These are phyloP conservation scores for Adelosebastes latens DNA, from an alignment of 2,797 vertebrate species.

Conservation along the genomic window DNA sequence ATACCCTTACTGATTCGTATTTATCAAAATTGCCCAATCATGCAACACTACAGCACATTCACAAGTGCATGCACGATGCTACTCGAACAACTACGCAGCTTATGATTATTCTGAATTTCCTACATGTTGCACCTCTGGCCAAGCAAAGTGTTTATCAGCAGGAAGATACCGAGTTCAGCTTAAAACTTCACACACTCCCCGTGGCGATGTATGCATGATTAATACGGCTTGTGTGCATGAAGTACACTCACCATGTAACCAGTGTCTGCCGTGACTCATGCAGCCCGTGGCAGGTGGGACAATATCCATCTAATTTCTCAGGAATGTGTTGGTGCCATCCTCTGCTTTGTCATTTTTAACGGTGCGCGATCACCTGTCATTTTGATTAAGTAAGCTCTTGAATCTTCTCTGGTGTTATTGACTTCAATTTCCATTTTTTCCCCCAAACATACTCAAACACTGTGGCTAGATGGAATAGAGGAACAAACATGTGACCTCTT, in stretches of 20 bases:
- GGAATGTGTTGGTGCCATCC: conserved; percentile 50
- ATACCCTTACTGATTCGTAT: neutral
- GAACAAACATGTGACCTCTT: conserved; percentile 33
- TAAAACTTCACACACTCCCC: conserved; percentile 52
- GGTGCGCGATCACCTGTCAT: conserved; percentile 70
- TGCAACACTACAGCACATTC: neutral
- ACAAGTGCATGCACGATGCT: conserved; percentile 7
- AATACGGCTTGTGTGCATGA: conserved; percentile 68
- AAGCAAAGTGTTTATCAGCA: conserved; percentile 68
- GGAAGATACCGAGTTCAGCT: conserved; percentile 63
- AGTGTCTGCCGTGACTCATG: conserved; percentile 67
- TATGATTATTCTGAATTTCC: conserved; percentile 40
- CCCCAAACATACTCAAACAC: conserved; percentile 50
- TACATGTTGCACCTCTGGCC: conserved; percentile 61
- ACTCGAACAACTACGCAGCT: conserved; percentile 17
- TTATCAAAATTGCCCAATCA: neutral
- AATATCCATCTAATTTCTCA: conserved; percentile 73
- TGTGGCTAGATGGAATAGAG: conserved; percentile 24
- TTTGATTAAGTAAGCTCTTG: conserved; percentile 76
- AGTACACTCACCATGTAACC: conserved; percentile 59
- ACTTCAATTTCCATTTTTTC: conserved; percentile 71
- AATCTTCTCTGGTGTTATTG: conserved; percentile 73
- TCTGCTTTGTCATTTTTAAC: conserved; percentile 67
- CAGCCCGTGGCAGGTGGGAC: conserved; percentile 68
- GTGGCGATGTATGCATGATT: conserved; percentile 69